Base-by-base conservation (phyloP, 2,888 invertebrate genomes). In the Neria commutata region DNA sequence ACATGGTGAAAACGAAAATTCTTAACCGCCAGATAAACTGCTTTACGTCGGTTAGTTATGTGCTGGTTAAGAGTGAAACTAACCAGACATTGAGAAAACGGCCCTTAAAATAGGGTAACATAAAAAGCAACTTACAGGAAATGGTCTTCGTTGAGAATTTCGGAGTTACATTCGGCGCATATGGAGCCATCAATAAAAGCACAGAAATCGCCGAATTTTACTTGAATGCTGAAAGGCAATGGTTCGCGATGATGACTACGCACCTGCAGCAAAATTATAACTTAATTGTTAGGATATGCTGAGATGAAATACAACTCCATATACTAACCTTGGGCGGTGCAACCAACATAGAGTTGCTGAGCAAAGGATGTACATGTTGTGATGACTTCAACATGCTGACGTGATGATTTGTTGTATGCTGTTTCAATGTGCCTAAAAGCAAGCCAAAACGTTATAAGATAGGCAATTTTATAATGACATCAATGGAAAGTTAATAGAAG, bases 121-220 rank as follows among this genome's bases (percentile, higher is more conserved):
- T 6, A 6, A 48, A 60, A 8, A 26, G 17, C 10, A 3, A 84
- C 90, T 86, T 81, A 94, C 92, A 89, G 86, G 82, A 89, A 94
- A 82, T 95, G 95, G 66, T 89, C 86, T n/a, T 87, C 85, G 64
- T 86, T 87, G 51, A 87, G 86, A 54, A 92, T 84, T 19, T 88
- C 87, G 1, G 86, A 85, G 74, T 89, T 89, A 72, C 93, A 93
- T 79, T 94, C 93, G 62, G 89, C 86, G 72, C 93, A 93, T 8
- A 87, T 81, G 71, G 85, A 80, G 10, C 86, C 86, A 56, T 79
- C 79, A 14, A 79, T 65, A 55, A 78, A 79, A 26, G 78, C 78
- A 64, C 67, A 79, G 63, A 76, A 75, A 3, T 73, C 72, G 5
- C 76, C 73, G 8, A 76, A 69, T 61, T 77, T 79, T 14, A 70